Percentiles rank a stretch among this genome's conserved stretches.
Evolutionary conservation across 2,113 vertebrate genomes (phyloP).

Genomic region (Terrapene triunguis): DNA sequence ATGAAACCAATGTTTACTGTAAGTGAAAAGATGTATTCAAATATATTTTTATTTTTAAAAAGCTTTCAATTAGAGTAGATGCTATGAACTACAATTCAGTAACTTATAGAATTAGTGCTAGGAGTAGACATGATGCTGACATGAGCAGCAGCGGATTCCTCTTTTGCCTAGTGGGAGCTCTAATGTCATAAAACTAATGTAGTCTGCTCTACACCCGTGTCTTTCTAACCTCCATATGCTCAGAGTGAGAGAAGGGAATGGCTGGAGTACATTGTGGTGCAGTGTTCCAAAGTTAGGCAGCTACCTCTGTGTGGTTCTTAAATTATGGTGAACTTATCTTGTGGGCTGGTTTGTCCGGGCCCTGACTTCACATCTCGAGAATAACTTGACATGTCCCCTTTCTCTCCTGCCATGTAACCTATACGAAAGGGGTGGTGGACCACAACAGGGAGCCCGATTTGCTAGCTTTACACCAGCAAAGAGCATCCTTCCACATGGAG

Average conservation of each 20-base stretch:
- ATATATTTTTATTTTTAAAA: neutral
- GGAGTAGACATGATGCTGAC: neutral
- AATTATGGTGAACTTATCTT: neutral
- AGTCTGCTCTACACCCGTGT: neutral
- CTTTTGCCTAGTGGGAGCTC: neutral
- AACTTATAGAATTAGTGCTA: neutral
- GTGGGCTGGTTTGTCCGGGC: neutral
- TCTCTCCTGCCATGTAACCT: neutral
- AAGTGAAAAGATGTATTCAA: no score
- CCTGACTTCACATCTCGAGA: neutral
- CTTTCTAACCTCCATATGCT: neutral
- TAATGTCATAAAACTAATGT: neutral
- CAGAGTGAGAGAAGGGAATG: neutral
- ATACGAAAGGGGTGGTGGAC: no score
- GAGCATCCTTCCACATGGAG: neutral
- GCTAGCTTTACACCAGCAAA: neutral
- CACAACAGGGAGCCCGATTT: neutral
- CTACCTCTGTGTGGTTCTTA: rapidly evolving
- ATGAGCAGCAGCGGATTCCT: rapidly evolving
- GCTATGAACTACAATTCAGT: neutral
- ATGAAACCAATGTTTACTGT: neutral
- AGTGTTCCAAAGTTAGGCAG: neutral
- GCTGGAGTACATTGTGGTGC: neutral
- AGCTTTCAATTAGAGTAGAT: neutral
- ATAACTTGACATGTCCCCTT: neutral